Evolutionary conservation across 2,888 invertebrate genomes (phyloP).

Genomic region (Melinaea menophilus): DNA sequence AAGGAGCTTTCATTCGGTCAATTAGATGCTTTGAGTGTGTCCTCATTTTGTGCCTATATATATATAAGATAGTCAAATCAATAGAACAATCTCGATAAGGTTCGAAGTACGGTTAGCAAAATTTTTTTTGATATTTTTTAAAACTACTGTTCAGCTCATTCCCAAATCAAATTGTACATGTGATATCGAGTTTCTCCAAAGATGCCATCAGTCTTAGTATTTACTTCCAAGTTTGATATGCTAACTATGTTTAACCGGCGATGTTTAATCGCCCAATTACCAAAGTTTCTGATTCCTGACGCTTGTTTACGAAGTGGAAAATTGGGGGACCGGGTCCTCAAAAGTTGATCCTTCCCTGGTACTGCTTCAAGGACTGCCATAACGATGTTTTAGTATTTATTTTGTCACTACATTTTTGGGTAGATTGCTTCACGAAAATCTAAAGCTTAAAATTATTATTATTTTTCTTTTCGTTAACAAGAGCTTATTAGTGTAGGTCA

Average conservation of each 20-base stretch:
- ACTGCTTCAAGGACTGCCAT: slow-evolving; percentile 3
- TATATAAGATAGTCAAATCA: too few relatives aligned
- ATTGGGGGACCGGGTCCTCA: slow-evolving; percentile 24
- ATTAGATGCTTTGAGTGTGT: too few relatives aligned
- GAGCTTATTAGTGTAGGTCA: too few relatives aligned
- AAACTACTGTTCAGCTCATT: not conserved
- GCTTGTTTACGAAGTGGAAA: slow-evolving; percentile 25
- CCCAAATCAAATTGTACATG: too few relatives aligned
- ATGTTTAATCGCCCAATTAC: slow-evolving; percentile 25
- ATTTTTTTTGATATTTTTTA: too few relatives aligned
- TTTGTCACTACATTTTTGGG: slow-evolving; percentile 2
- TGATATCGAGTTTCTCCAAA: not conserved
- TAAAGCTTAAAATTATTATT: not conserved
- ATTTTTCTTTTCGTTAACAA: not conserved
- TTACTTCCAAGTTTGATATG: slow-evolving; percentile 15
- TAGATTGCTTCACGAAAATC: not conserved
- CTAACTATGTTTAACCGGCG: slow-evolving; percentile 22
- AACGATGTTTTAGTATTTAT: slow-evolving; percentile 5
- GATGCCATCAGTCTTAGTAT: slow-evolving; percentile 4
- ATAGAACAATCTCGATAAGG: too few relatives aligned
- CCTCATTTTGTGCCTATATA: too few relatives aligned
- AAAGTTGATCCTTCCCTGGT: slow-evolving; percentile 12
- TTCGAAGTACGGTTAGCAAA: too few relatives aligned
- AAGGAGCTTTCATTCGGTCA: not conserved
- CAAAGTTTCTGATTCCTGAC: slow-evolving; percentile 11